A percentile compares a stretch with the other conserved stretches of the same genome.
Evolutionary conservation across 1,140 invertebrate genomes (phyloP).

Genomic region (Aphidius ervi): DNA sequence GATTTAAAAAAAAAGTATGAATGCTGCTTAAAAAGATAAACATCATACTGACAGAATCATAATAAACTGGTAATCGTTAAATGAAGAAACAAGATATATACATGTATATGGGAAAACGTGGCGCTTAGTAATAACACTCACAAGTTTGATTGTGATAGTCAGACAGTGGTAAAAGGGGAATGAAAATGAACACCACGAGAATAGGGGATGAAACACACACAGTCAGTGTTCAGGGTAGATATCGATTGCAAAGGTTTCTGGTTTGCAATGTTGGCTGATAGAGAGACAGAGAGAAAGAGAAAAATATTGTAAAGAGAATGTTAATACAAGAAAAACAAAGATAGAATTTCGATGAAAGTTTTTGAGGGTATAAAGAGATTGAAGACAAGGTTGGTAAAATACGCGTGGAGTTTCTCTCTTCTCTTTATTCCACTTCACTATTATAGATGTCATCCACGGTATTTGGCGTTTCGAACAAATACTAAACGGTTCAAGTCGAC

Average conservation of each 20-base stretch:
- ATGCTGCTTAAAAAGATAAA: too few species aligned
- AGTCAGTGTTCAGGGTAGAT: neutral
- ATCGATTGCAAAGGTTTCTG: slow-evolving; percentile 22
- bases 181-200: neutral
- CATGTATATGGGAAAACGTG: neutral
- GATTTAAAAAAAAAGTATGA: too few species aligned
- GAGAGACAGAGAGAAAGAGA: neutral
- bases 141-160: neutral
- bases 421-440: neutral
- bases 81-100: slow-evolving; percentile 5
- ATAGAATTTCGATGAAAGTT: neutral
- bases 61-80: neutral
- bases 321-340: neutral
- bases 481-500: slow-evolving; percentile 2
- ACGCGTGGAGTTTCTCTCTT: neutral
- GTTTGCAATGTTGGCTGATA: slow-evolving; percentile 5
- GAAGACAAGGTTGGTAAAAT: too few species aligned
- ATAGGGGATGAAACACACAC: slow-evolving; percentile 17
- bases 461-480: neutral
- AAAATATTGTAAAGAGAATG: neutral
- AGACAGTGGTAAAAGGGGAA: slow-evolving; percentile 4
- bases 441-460: slow-evolving; percentile 6
- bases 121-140: neutral
- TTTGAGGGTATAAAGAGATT: neutral
- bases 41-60: too few species aligned